Evolutionary conservation across 1,140 invertebrate species (phyloP).

Genomic region (Penaeus japonicus): DNA sequence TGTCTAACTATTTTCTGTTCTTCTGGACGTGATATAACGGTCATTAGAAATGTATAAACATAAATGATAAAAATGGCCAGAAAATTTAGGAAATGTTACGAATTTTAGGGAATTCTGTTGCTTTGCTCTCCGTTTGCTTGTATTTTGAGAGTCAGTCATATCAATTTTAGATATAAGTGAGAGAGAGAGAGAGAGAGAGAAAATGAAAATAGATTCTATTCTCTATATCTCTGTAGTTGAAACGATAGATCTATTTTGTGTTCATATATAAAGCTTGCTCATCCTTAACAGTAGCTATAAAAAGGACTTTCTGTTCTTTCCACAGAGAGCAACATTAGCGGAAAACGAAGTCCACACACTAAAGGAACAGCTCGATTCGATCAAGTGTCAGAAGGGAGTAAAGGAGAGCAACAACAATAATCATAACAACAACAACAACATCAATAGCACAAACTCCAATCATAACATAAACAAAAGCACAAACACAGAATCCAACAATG

Average conservation of each 20-base stretch:
- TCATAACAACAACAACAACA: slow-evolving; percentile 51
- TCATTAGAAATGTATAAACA: no score
- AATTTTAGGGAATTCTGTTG: no score
- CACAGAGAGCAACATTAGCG: slow-evolving; percentile 43
- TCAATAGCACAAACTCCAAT: slow-evolving; percentile 27
- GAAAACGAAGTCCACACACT: slow-evolving; percentile 49
- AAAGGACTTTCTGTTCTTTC: neutral
- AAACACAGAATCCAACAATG: slow-evolving; percentile 16
- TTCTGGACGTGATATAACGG: no score
- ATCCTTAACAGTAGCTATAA: neutral
- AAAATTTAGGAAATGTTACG: no score
- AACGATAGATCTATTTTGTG: neutral
- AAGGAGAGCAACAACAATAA: slow-evolving; percentile 50
- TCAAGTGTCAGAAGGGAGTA: slow-evolving; percentile 41
- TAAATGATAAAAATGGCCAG: no score
- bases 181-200: no score
- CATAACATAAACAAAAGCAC: slow-evolving; percentile 28
- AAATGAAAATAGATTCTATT: no score
- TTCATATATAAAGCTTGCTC: neutral
- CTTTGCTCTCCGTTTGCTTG: no score
- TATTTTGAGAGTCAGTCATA: no score
- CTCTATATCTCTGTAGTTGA: neutral
- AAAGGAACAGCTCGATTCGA: slow-evolving; percentile 45
- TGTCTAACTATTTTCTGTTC: no score
- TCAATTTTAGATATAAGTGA: no score